These are phyloP conservation scores for Lycorma delicatula DNA, from an alignment of 1,140 invertebrate genomes.

Conservation along the genomic window DNA sequence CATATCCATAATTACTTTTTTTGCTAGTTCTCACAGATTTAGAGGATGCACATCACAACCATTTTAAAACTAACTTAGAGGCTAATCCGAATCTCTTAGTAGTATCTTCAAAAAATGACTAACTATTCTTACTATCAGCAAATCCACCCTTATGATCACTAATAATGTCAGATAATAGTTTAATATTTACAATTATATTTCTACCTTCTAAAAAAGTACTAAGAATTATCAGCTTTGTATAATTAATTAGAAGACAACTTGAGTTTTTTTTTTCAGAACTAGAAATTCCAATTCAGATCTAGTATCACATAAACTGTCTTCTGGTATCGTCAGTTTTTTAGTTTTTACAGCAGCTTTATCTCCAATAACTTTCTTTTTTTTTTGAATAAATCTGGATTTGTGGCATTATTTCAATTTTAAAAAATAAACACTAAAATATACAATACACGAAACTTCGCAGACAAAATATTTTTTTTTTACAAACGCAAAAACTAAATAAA, in stretches of 20 bases:
- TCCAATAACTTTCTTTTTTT: too few species aligned
- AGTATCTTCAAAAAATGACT: not conserved
- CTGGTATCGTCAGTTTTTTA: too few species aligned
- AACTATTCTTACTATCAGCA: not conserved
- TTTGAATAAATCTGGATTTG: too few species aligned
- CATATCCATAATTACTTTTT: not conserved
- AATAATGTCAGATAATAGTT: not conserved
- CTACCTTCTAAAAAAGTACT: not conserved
- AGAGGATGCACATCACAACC: not conserved
- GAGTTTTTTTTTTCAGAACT: not conserved
- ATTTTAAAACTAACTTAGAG: not conserved
- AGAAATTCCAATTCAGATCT: too few species aligned
- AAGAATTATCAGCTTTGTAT: not conserved
- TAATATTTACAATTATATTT: not conserved
- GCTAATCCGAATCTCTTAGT: not conserved
- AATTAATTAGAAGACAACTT: not conserved
- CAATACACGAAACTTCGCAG: too few species aligned
- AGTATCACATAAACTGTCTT: too few species aligned
- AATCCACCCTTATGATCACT: not conserved
- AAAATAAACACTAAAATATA: too few species aligned
- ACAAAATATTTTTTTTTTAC: too few species aligned
- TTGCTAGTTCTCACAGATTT: not conserved
- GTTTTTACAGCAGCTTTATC: too few species aligned
- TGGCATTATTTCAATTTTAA: too few species aligned
- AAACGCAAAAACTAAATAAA: too few species aligned